phyloP scores from a whole-genome alignment of 92 coral and sea anemone genomes.

The Porites lobata region DNA sequence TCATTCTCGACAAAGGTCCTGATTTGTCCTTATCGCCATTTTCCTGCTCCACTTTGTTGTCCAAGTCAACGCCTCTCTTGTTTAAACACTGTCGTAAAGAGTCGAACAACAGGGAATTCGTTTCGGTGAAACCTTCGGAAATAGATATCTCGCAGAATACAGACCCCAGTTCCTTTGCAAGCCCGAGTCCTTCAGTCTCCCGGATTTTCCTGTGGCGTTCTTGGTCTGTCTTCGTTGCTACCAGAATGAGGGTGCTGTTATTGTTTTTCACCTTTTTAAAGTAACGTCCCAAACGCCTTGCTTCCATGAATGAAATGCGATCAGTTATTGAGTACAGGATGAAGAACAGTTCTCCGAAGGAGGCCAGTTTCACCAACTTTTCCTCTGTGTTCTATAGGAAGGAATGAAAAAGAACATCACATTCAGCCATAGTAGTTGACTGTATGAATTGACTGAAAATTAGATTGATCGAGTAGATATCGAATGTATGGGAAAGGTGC shows the following conservation, averaged over 20 bases:
- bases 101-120: slow-evolving; percentile 52
- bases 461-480: no score
- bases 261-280: slow-evolving; percentile 30
- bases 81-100: slow-evolving; percentile 35
- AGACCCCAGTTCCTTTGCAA: slow-evolving; percentile 72
- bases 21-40: slow-evolving; percentile 41
- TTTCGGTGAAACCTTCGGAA: slow-evolving; percentile 69
- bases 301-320: slow-evolving; percentile 68
- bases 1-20: slow-evolving; percentile 36
- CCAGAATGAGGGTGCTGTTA: slow-evolving; percentile 40
- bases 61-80: slow-evolving; percentile 39
- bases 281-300: slow-evolving; percentile 59
- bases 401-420: neutral
- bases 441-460: no score
- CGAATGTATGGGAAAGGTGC: no score
- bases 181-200: slow-evolving; percentile 57
- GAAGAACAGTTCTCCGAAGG: slow-evolving; percentile 75
- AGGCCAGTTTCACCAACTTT: slow-evolving; percentile 57
- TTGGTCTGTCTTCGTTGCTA: slow-evolving; percentile 80
- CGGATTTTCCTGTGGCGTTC: slow-evolving; percentile 70
- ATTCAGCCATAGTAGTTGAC: no score
- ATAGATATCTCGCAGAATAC: slow-evolving; percentile 80
- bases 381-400: slow-evolving; percentile 65
- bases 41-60: slow-evolving; percentile 50
- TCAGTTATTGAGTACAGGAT: slow-evolving; percentile 83